Evolutionary conservation across 1,140 invertebrate species (phyloP), one percentile per base, ranked within the genome.

Genomic region (Nylanderia fulva): DNA sequence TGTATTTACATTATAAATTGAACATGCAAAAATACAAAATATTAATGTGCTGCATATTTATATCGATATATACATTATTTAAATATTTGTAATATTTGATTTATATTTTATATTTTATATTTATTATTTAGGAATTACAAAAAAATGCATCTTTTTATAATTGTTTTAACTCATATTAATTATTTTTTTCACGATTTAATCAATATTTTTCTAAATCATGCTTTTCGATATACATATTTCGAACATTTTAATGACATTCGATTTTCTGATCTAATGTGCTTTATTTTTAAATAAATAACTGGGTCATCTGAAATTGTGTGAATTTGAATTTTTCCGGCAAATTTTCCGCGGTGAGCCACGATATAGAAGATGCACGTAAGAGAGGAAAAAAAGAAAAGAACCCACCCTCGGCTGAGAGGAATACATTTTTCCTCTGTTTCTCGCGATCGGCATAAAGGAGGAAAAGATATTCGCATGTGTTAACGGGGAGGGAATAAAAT

Each of bases 401-500:
- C 6, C 42, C 64, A 79, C 36, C 24, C 24, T 69, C 60, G 36
- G 33, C 15, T 5, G 27, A 85, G 54, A 58, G 27, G 33, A 72
- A 66, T 63, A 58, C 27, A 68, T 58, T 56, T 79, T 75, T 52
- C 39, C 45, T 80, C n/a, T 45, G 39, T 69, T 54, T 74, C 58
- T 45, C 42, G 29, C 27, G 54, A 36, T 58, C 24, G 48, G 63
- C 48, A 69, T 85, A 71, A 84, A 88, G 56, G 72, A 72, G 64
- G 45, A 54, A 72, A 56, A 39, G 42, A 71, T 69, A 68, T 71
- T 74, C 36, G n/a, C 48, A n/a, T 75, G 87, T 89, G 87, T 89
- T 89, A 89, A 89, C 88, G 54, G 85, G 85, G 45, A 86, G 66
- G 76, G 86, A 75, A 80, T 64, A 45, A 80, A 84, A 79, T 86